Percentiles rank a stretch among this genome's conserved stretches.
Evolutionary conservation across 2,797 vertebrate species (phyloP).

Genomic region (Pachyuromys duprasi): DNA sequence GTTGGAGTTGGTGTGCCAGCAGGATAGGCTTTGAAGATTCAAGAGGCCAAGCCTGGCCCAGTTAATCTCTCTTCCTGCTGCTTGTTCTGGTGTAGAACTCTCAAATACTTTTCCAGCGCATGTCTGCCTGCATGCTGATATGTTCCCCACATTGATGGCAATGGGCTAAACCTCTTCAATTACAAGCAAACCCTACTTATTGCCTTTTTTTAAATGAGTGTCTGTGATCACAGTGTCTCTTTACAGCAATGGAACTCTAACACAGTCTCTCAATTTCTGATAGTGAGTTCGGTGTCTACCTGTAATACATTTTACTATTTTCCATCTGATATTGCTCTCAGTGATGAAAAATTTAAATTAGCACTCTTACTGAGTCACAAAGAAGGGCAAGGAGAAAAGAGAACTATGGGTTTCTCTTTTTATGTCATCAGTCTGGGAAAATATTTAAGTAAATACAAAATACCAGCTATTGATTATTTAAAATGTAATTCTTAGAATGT

Average conservation of each 20-base stretch:
- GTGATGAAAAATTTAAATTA: background rate
- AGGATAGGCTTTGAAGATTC: background rate
- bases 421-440: background rate
- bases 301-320: background rate
- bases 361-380: background rate
- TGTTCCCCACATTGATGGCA: background rate
- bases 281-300: background rate
- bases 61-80: background rate
- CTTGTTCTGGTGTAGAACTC: background rate
- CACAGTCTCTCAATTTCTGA: background rate
- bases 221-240: background rate
- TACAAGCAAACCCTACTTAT: background rate
- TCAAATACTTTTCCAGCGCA: background rate
- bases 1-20: background rate
- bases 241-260: background rate
- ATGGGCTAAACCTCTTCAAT: background rate
- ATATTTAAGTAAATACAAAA: no score
- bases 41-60: background rate
- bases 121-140: background rate
- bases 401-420: background rate
- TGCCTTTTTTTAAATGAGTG: background rate
- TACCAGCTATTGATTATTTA: background rate
- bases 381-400: background rate
- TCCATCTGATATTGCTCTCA: background rate
- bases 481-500: background rate